Evolutionary conservation across 2,797 vertebrate genomes (phyloP).

Genomic region (Cottoperca gobio): DNA sequence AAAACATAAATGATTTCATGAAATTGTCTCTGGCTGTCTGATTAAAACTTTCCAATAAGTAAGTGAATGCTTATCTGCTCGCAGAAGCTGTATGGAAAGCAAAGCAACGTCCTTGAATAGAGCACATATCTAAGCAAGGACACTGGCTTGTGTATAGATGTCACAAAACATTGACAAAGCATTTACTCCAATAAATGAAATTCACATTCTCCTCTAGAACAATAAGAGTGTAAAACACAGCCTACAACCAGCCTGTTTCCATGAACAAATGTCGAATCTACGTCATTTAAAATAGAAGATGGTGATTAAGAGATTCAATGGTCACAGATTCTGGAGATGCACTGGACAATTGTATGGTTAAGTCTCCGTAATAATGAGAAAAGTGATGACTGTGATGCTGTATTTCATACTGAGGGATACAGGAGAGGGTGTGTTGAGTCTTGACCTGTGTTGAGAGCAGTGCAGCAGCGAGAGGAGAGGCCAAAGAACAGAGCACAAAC

Average conservation of each 20-base stretch:
- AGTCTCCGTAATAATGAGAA: slow-evolving; percentile 44
- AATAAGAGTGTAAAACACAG: slow-evolving; percentile 33
- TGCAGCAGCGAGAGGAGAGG: slow-evolving; percentile 62
- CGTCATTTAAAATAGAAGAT: slow-evolving; percentile 17
- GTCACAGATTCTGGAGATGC: slow-evolving; percentile 50
- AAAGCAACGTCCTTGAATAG: slow-evolving; percentile 66
- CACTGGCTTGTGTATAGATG: slow-evolving; percentile 33
- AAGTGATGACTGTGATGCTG: slow-evolving; percentile 42
- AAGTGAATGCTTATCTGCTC: slow-evolving; percentile 50
- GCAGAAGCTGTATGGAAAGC: slow-evolving; percentile 71
- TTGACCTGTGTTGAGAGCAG: slow-evolving; percentile 67
- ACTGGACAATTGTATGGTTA: slow-evolving; percentile 45
- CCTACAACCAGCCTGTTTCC: slow-evolving; percentile 27
- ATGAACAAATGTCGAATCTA: slow-evolving; percentile 30
- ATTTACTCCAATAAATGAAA: slow-evolving; percentile 32
- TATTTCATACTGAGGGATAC: slow-evolving; percentile 36
- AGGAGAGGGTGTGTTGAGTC: slow-evolving; percentile 52
- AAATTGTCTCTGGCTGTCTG: slow-evolving; percentile 79
- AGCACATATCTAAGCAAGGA: slow-evolving; percentile 57
- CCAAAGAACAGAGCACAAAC: slow-evolving; percentile 70
- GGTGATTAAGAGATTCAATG: slow-evolving; percentile 43
- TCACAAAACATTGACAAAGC: slow-evolving; percentile 44
- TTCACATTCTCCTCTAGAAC: slow-evolving; percentile 28
- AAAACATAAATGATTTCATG: slow-evolving; percentile 59
- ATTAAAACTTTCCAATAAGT: slow-evolving; percentile 37